Base-by-base conservation (phyloP, 2,113 vertebrate species). In the Nipponia nippon region DNA sequence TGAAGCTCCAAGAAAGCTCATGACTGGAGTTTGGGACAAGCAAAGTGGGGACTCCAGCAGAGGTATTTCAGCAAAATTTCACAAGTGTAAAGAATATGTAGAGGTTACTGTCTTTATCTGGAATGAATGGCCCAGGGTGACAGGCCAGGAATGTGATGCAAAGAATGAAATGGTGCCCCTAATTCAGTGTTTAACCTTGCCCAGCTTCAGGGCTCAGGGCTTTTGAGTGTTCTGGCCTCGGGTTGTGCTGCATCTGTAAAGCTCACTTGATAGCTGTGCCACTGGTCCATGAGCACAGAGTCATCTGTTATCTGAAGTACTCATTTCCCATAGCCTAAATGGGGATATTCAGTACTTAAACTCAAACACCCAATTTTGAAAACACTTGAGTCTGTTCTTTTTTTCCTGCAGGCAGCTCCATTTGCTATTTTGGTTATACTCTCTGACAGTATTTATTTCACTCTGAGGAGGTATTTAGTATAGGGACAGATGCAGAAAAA, bases 331-430 rank as follows among this genome's bases (percentile, higher is more conserved):
- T 50, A 50, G n/a, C 42, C 69, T 92, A 71, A 92, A 83, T 46
- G 25, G 27, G 29, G 66, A 92, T 89, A 58, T 90, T 86, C 59
- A 69, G 80, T 67, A 73, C 63, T 92, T 95, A 88, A 92, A 58
- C 53, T 96, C 83, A 83, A 92, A 88, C 42, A 73, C 27, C 34
- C 56, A 73, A 59, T 96, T 93, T 56, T 78, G 61, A 91, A 92
- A 90, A 56, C 62, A 76, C 53, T 77, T 36, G 36, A 88, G n/a
- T 59, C 21, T 80, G 47, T 29, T 80, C 5, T 49, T 81, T 91
- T 71, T 80, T 62, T 46, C 72, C 69, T 95, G 40, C 21, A 81
- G 72, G 52, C 80, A 82, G 26, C 40, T 93, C 26, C 55, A 52
- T 27, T 78, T 87, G 20, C 40, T 82, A 7, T 63, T 84, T 78